phyloP scores from a whole-genome alignment of 2,113 vertebrate species.

The Cyprinodon tularosa region DNA sequence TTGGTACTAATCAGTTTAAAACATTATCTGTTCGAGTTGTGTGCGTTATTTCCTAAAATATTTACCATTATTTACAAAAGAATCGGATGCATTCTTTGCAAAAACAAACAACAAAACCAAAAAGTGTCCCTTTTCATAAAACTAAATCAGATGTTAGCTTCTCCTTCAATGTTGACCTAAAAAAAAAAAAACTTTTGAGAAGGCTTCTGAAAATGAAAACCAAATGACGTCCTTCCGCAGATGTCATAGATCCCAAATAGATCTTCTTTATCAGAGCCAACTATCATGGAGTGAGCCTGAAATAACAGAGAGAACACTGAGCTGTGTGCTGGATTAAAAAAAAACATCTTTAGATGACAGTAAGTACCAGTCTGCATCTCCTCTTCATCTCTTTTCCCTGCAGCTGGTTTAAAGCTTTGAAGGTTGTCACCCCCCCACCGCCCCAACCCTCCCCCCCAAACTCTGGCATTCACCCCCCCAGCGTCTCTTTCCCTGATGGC shows the following conservation, averaged over 20 bases:
- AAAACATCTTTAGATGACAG: not conserved
- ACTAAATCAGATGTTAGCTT: not conserved
- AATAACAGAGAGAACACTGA: not conserved
- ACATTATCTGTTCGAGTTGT: no score
- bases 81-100: not conserved
- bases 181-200: no score
- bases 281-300: not conserved
- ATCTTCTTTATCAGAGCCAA: not conserved
- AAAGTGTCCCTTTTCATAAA: no score
- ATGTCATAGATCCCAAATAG: not conserved
- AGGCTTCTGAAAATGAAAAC: no score
- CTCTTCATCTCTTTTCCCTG: not conserved
- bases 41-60: no score
- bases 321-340: not conserved
- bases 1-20: no score
- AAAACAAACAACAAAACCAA: not conserved
- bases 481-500: constrained; percentile 26
- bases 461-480: constrained; percentile 38
- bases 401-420: constrained; percentile 11
- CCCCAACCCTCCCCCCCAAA: not conserved
- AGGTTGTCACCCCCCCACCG: constrained; percentile 3
- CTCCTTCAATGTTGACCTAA: not conserved
- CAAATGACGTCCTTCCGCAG: not conserved
- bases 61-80: not conserved
- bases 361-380: not conserved